Conservation (phyloP, 2,113 vertebrate genomes). For the Chloropsis cyanopogon region DNA sequence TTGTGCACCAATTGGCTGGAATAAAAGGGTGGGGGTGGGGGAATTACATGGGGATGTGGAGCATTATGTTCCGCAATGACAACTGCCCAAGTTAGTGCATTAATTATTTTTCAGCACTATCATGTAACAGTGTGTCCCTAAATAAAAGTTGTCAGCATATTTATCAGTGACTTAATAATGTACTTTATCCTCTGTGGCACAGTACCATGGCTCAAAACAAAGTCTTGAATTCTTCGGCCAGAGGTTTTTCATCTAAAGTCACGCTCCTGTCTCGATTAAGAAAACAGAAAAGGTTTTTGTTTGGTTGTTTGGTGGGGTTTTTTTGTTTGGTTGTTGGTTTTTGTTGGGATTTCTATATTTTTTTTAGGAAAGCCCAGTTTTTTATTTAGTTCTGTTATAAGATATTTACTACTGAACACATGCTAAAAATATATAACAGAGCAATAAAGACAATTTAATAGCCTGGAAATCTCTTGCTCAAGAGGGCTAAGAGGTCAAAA, state of each 20-base stretch:
- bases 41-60: neutral
- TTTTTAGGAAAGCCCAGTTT: neutral
- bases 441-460: conserved; percentile 62
- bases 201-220: neutral
- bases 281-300: neutral
- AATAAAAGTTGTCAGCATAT: neutral
- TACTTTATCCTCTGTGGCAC: neutral
- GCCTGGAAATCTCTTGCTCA: conserved; percentile 32
- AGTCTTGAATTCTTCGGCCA: neutral
- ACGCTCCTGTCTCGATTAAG: neutral
- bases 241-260: neutral
- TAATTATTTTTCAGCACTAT: neutral
- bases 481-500: neutral
- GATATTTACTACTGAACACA: neutral
- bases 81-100: neutral
- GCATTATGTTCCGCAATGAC: neutral
- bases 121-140: neutral
- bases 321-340: neutral
- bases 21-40: neutral
- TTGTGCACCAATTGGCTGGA: neutral
- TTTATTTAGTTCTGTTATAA: neutral
- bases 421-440: neutral
- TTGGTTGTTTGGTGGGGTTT: neutral
- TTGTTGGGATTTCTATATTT: neutral
- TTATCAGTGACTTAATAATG: conserved; percentile 3